These are phyloP conservation scores for Pollachius pollachius DNA, from an alignment of 2,113 vertebrate genomes.

Conservation along the genomic window DNA sequence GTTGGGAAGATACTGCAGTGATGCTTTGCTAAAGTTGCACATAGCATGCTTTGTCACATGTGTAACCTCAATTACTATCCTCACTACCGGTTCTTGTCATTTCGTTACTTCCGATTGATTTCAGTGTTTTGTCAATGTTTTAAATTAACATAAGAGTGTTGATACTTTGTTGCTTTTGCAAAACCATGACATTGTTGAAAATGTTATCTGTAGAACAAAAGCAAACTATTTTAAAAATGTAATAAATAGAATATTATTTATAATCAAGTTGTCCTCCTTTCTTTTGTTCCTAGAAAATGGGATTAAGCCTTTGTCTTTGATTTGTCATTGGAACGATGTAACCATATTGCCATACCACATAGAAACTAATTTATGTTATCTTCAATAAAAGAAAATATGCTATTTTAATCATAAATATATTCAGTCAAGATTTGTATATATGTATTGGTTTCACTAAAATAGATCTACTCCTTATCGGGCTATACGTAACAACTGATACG, in stretches of 20 bases:
- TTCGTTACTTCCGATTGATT: slow-evolving; percentile 46
- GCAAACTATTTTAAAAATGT: slow-evolving; percentile 92
- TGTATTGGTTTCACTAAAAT: no score
- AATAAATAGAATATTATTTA: slow-evolving; percentile 98
- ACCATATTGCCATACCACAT: no score
- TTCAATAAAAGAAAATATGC: no score
- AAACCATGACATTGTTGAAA: slow-evolving; percentile 88
- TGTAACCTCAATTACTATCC: slow-evolving; percentile 45
- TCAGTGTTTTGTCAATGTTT: slow-evolving; percentile 80
- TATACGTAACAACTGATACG: no score
- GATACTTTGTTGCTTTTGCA: slow-evolving; percentile 81
- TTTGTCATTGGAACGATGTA: no score
- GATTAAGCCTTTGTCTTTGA: no score
- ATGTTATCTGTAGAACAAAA: slow-evolving; percentile 94
- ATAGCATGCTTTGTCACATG: slow-evolving; percentile 49
- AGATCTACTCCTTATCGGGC: no score
- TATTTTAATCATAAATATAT: no score
- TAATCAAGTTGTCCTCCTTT: slow-evolving; percentile 57
- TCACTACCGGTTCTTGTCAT: slow-evolving; percentile 41
- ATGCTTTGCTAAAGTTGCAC: slow-evolving; percentile 48
- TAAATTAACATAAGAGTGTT: slow-evolving; percentile 84
- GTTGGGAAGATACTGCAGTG: slow-evolving; percentile 35
- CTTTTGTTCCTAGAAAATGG: slow-evolving; percentile 1
- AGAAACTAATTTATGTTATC: no score
- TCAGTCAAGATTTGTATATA: no score